A percentile compares a stretch with the other conserved stretches of the same genome.
Conservation (phyloP, 2,888 invertebrate species). For the Pinctada fucata region DNA sequence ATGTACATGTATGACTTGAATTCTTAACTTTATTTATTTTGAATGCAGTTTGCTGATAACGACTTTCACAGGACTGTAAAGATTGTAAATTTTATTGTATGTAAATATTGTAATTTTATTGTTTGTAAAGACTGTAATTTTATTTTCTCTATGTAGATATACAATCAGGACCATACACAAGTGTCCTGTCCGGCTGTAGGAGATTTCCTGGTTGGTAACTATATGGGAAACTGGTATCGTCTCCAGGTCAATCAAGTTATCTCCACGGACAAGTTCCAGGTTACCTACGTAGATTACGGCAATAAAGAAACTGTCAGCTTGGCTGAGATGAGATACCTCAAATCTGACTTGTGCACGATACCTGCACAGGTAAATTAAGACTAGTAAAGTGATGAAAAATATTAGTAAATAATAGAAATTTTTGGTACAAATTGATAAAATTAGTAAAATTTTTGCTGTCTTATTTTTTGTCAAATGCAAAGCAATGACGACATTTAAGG, state of each 20-base stretch:
- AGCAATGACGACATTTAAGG: too few species aligned
- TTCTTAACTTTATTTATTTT: too few species aligned
- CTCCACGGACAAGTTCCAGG: constrained; percentile 30
- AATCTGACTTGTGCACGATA: constrained; percentile 39
- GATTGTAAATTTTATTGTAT: neutral
- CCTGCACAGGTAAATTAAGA: constrained; percentile 52
- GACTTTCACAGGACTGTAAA: too few species aligned
- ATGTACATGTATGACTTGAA: too few species aligned
- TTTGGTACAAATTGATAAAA: neutral
- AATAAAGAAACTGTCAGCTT: constrained; percentile 51
- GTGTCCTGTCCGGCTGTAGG: constrained; percentile 42
- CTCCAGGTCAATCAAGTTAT: constrained; percentile 45
- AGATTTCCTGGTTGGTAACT: constrained; percentile 55
- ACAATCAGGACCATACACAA: neutral
- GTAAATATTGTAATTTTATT: neutral
- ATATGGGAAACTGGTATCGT: constrained; percentile 50
- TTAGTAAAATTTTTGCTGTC: too few species aligned
- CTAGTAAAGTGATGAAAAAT: neutral
- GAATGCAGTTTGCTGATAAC: too few species aligned
- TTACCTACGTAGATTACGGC: constrained; percentile 63
- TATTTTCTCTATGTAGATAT: constrained; percentile 13
- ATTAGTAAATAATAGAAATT: neutral
- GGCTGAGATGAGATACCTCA: constrained; percentile 46
- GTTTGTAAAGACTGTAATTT: too few species aligned
- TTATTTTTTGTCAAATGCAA: too few species aligned